Evolutionary conservation across 2,888 invertebrate species (phyloP).

Genomic region (Dryocosmus kuriphilus): DNA sequence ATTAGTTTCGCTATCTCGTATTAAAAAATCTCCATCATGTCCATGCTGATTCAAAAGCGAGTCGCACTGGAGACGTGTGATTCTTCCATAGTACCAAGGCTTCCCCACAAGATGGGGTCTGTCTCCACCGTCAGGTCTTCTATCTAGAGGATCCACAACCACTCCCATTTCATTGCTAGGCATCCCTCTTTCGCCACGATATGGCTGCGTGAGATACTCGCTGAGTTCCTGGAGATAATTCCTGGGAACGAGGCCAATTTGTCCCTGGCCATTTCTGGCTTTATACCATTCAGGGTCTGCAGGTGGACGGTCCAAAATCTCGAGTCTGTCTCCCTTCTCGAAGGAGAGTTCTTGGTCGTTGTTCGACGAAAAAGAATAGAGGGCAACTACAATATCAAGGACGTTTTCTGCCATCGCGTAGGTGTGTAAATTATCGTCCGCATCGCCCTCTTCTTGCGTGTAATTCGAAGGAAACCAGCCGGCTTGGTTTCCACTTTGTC

Average conservation of each 20-base stretch:
- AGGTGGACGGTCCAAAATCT: conserved; percentile 96
- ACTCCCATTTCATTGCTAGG: conserved; percentile 52
- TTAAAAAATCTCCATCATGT: conserved; percentile 98
- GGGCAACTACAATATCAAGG: conserved; percentile 96
- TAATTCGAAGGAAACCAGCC: conserved; percentile 99
- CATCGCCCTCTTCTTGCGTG: conserved; percentile 93
- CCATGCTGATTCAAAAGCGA: conserved; percentile 96
- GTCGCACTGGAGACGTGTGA: conserved; percentile 98
- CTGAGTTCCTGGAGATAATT: conserved; percentile 96
- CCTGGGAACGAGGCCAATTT: conserved; percentile 95
- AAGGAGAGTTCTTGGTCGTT: conserved; percentile 98
- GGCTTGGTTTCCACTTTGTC: conserved; percentile 85
- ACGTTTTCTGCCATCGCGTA: conserved; percentile 97
- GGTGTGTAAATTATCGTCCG: conserved; percentile 92
- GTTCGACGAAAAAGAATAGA: conserved; percentile 95
- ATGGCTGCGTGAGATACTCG: conserved; percentile 92
- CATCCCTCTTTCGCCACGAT: conserved; percentile 81
- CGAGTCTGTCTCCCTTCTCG: conserved; percentile 96
- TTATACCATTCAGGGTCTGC: conserved; percentile 99
- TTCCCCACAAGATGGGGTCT: conserved; percentile 87
- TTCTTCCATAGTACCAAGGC: conserved; percentile 98
- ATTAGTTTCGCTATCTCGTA: conserved; percentile 99
- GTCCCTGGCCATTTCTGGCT: conserved; percentile 95
- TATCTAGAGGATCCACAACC: conserved; percentile 51
- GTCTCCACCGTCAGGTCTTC: conserved; percentile 77